These are phyloP conservation scores for Hozukius guyotensis DNA, from an alignment of 2,797 vertebrate genomes.

Conservation along the genomic window DNA sequence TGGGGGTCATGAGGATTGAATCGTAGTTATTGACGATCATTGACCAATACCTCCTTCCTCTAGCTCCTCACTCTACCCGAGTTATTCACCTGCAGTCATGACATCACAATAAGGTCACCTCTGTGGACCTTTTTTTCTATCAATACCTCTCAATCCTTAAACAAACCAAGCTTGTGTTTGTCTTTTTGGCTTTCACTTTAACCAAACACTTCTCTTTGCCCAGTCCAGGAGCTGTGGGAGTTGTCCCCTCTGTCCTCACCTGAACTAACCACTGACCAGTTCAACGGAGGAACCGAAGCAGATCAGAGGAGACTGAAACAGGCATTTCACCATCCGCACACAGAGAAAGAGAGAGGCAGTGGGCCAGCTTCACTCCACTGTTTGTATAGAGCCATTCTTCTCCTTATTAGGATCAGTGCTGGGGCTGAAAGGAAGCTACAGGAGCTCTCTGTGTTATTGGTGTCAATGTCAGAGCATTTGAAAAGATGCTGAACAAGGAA, in stretches of 20 bases:
- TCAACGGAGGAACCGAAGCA: slow-evolving; percentile 13
- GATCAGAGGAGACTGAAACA: slow-evolving; percentile 23
- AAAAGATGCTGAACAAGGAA: slow-evolving; percentile 65
- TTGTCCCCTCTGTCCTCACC: not conserved
- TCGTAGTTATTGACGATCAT: not conserved
- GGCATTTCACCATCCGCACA: slow-evolving; percentile 19
- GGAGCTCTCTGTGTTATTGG: slow-evolving; percentile 64
- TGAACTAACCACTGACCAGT: slow-evolving; percentile 20
- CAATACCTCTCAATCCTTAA: not conserved
- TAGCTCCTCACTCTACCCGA: not conserved
- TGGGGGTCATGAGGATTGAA: not conserved
- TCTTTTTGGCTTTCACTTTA: not conserved
- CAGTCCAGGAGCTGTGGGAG: not conserved
- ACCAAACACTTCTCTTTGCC: not conserved
- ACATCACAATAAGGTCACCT: not conserved
- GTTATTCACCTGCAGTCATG: not conserved
- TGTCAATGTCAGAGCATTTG: slow-evolving; percentile 71
- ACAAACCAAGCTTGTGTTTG: not conserved
- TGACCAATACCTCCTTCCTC: not conserved
- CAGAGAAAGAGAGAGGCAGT: slow-evolving; percentile 26
- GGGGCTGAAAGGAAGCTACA: slow-evolving; percentile 66
- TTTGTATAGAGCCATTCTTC: slow-evolving; percentile 79
- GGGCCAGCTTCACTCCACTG: slow-evolving; percentile 66
- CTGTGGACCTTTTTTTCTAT: not conserved
- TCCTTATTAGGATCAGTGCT: slow-evolving; percentile 81